These are phyloP conservation scores for Pao palembangensis DNA, from an alignment of 2,113 vertebrate species.

Conservation along the genomic window DNA sequence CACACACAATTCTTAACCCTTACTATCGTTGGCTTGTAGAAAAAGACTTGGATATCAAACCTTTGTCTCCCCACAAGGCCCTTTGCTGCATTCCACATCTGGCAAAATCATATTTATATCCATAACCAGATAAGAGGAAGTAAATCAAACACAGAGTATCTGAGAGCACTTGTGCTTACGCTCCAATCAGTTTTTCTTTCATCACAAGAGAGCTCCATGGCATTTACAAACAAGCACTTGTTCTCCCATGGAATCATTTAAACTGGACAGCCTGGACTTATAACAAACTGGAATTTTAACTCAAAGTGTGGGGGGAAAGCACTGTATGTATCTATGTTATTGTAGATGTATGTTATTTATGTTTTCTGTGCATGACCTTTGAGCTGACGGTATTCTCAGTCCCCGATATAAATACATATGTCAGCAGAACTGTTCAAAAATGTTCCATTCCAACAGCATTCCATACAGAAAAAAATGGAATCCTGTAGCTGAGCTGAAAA, in stretches of 20 bases:
- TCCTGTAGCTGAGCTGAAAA: constrained; percentile 9
- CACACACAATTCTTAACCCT: too few species aligned
- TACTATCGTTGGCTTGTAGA: not conserved
- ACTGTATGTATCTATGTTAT: too few species aligned
- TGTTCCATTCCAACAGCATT: too few species aligned
- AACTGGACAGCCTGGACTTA: constrained; percentile 32
- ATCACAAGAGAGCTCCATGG: constrained; percentile 58
- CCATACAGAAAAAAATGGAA: too few species aligned
- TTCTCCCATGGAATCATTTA: constrained; percentile 72
- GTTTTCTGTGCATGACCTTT: too few species aligned
- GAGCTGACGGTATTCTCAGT: too few species aligned
- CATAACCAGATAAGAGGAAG: constrained; percentile 66
- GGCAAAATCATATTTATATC: constrained; percentile 64
- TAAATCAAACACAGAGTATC: constrained; percentile 60
- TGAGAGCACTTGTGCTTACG: constrained; percentile 43
- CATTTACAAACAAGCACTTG: constrained; percentile 62
- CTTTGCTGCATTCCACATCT: constrained; percentile 58
- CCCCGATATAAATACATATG: too few species aligned
- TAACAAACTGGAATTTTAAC: too few species aligned
- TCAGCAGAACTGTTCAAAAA: too few species aligned
- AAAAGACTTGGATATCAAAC: constrained; percentile 59
- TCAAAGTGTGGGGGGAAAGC: too few species aligned
- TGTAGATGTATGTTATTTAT: too few species aligned
- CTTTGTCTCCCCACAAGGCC: constrained; percentile 54
- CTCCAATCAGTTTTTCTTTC: constrained; percentile 55